Evolutionary conservation across 2,113 vertebrate species (phyloP).

Genomic region (Gymnorhina tibicen): DNA sequence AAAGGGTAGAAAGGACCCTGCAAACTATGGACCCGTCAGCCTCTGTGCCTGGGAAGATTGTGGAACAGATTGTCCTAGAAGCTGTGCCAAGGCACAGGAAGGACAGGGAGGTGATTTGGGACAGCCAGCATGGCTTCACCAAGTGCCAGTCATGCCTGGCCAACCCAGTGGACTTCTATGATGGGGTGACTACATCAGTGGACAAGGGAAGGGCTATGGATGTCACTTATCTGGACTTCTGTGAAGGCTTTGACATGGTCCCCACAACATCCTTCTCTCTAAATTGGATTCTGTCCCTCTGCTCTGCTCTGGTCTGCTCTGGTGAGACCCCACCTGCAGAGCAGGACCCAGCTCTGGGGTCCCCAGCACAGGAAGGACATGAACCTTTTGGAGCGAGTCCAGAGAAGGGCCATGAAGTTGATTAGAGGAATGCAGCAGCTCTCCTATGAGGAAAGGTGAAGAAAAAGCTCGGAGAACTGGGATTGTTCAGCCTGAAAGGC

Average conservation of each 20-base stretch:
- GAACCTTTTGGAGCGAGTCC: accelerated
- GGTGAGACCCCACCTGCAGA: background rate
- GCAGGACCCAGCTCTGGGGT: background rate
- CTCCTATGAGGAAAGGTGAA: background rate
- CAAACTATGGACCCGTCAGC: background rate
- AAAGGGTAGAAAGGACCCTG: background rate
- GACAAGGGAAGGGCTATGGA: background rate
- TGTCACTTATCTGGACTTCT: background rate
- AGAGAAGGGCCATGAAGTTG: background rate
- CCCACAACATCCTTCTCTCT: background rate
- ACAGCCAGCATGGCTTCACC: background rate
- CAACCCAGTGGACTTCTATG: background rate
- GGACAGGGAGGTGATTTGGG: background rate
- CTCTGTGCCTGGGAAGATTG: background rate
- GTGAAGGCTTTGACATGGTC: background rate
- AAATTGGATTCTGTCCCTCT: background rate
- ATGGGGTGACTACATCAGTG: background rate
- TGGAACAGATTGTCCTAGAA: background rate
- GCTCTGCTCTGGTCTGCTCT: background rate
- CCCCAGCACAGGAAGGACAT: background rate
- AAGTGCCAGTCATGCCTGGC: background rate
- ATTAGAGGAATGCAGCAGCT: background rate
- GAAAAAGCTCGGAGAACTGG: background rate
- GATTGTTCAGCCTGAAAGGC: background rate
- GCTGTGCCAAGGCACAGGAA: background rate